Evolutionary conservation across 2,797 vertebrate genomes (phyloP), one percentile per base, ranked within the genome.

Genomic region (Antennarius maculatus): DNA sequence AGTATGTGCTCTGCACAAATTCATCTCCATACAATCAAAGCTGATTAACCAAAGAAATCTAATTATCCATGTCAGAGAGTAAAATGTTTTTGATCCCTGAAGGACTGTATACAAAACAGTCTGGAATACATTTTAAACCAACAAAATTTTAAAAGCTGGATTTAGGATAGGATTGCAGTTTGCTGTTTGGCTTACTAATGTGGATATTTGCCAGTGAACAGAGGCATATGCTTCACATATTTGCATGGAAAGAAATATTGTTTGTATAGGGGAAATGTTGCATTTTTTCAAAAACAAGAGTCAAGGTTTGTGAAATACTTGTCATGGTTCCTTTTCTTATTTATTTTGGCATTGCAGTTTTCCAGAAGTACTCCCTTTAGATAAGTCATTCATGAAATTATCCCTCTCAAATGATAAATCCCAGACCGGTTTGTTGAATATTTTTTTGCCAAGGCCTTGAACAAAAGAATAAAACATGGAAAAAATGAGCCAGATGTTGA

Each of bases 401-500:
- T 79, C 63, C 69, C 72, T 76, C 77, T 76, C 57, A 61, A 81
- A 82, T 84, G 77, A 89, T 88, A 88, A 85, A 55, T 87, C 75
- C 82, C 80, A 84, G 76, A 50, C 84, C 64, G 61, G 57, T 76
- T 88, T 77, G 83, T 84, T 81, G 86, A 85, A 85, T 68, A 18
- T n/a, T 3, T 4, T 4, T 74, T 72, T 79, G 83, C 83, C 85
- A 84, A 82, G 63, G 64, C 57, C 18, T 71, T 66, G 23, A 78
- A 77, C 42, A 77, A 84, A 87, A 79, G 73, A 43, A 76, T 49
- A 64, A 83, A 89, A 86, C 71, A 66, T 3, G 80, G 77, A 75
- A 76, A 77, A 83, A 88, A 71, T 71, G 17, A 80, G 56, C 66
- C 80, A 88, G 86, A 88, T 92, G 91, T 88, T 91, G 77, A 85